Conservation (phyloP, 2,888 invertebrate species). For the Cosmia pyralina region DNA sequence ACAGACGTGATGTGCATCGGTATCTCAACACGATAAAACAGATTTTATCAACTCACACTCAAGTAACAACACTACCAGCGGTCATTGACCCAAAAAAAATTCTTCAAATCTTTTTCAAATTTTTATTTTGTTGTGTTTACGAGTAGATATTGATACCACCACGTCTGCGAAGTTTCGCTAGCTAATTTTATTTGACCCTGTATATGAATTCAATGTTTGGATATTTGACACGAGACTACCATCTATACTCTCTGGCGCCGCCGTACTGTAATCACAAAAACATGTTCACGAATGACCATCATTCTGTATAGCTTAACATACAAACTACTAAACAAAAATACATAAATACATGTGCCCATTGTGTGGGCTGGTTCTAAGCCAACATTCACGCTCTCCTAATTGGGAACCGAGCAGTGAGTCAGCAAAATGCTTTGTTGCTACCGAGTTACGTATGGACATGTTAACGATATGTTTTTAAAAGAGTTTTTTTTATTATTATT, state of each 20-base stretch:
- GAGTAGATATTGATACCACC: no score
- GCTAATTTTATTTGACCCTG: no score
- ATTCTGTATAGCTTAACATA: constrained; percentile 29
- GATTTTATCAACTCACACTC: no score
- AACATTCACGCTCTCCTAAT: constrained; percentile 62
- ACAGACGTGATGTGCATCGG: no score
- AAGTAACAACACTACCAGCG: no score
- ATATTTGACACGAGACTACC: neutral
- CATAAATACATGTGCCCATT: constrained; percentile 43
- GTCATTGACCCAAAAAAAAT: no score
- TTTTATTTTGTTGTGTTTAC: no score
- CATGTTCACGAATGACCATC: constrained; percentile 38
- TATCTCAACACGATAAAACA: no score
- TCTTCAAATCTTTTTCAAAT: no score
- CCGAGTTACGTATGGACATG: constrained; percentile 55
- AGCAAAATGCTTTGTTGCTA: constrained; percentile 63
- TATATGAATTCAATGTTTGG: neutral
- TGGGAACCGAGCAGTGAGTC: constrained; percentile 63
- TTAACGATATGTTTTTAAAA: constrained; percentile 58
- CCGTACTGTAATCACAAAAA: constrained; percentile 21
- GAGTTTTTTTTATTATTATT: constrained; percentile 11
- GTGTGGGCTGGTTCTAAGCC: constrained; percentile 56
- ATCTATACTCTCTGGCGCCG: constrained; percentile 34
- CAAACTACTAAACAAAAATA: constrained; percentile 50
- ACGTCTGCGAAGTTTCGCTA: no score